A percentile compares a stretch with the other conserved stretches of the same genome.
These are phyloP conservation scores for Centropus bengalensis DNA, from an alignment of 2,113 vertebrate species.

Conservation along the genomic window DNA sequence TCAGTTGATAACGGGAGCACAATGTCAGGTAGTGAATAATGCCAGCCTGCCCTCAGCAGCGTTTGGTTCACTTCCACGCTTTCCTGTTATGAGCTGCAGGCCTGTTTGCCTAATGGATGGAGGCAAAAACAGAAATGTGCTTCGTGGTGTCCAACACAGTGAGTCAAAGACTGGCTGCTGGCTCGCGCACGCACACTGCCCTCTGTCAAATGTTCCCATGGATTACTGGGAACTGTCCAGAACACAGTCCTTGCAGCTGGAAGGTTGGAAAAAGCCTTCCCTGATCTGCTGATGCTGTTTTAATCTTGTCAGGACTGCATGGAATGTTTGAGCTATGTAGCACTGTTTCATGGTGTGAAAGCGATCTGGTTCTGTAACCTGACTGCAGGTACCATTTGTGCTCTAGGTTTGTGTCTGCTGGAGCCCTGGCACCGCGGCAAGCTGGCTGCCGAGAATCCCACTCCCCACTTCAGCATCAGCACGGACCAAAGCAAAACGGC, in stretches of 20 bases:
- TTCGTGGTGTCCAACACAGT: not conserved
- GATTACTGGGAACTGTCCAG: not conserved
- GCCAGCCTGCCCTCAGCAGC: not conserved
- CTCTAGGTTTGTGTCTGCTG: not conserved
- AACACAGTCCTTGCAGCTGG: no score
- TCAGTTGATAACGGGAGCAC: not conserved
- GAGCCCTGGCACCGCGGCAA: not conserved
- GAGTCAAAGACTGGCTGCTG: not conserved
- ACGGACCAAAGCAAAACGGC: rapidly evolving
- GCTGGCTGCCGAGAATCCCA: rapidly evolving
- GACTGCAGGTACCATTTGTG: not conserved
- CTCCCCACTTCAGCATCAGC: rapidly evolving
- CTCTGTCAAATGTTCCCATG: not conserved
- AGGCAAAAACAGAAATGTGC: not conserved
- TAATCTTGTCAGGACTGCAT: not conserved
- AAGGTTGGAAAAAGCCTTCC: not conserved
- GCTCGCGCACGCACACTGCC: not conserved
- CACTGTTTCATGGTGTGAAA: not conserved
- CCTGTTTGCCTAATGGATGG: not conserved
- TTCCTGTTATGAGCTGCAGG: conserved; percentile 5
- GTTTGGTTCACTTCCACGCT: not conserved
- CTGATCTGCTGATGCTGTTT: not conserved
- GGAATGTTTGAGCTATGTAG: not conserved
- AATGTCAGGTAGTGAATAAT: not conserved
- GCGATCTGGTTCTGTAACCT: not conserved